These are phyloP conservation scores for Xylota segnis DNA, from an alignment of 2,888 invertebrate species.

Conservation along the genomic window DNA sequence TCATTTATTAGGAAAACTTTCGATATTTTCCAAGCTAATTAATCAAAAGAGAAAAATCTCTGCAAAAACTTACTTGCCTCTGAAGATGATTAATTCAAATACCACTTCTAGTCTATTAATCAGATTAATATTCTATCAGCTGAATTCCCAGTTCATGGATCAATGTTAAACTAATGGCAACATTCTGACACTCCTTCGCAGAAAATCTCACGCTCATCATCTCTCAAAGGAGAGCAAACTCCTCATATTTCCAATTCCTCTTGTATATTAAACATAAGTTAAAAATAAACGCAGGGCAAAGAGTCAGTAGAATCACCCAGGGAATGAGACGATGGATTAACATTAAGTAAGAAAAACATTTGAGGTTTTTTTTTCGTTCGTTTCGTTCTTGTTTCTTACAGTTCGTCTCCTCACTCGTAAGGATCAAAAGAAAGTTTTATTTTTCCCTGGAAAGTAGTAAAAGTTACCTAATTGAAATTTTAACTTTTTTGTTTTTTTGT, in stretches of 20 bases:
- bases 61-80: too few relatives aligned
- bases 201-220: not conserved
- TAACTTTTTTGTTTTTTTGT: conserved; percentile 42
- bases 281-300: conserved; percentile 2
- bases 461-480: conserved; percentile 72
- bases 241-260: conserved; percentile 7
- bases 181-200: not conserved
- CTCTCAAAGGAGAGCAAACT: conserved; percentile 29
- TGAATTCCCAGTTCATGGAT: conserved; percentile 38
- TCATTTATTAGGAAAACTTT: not conserved
- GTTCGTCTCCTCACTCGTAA: conserved; percentile 8
- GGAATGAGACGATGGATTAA: conserved; percentile 25
- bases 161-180: not conserved
- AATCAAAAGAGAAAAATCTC: conserved; percentile 26
- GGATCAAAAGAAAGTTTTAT: conserved; percentile 34
- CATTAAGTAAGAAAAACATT: conserved; percentile 37
- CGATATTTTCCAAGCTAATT: conserved; percentile 17
- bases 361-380: not conserved
- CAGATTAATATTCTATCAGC: conserved; percentile 54
- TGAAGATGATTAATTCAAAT: conserved; percentile 42
- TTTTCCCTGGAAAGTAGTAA: conserved; percentile 32
- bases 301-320: not conserved
- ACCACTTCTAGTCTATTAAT: conserved; percentile 57
- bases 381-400: not conserved
- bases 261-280: conserved; percentile 6